Conservation (phyloP, 2,888 invertebrate genomes). For the Drosophila setosimentum region DNA sequence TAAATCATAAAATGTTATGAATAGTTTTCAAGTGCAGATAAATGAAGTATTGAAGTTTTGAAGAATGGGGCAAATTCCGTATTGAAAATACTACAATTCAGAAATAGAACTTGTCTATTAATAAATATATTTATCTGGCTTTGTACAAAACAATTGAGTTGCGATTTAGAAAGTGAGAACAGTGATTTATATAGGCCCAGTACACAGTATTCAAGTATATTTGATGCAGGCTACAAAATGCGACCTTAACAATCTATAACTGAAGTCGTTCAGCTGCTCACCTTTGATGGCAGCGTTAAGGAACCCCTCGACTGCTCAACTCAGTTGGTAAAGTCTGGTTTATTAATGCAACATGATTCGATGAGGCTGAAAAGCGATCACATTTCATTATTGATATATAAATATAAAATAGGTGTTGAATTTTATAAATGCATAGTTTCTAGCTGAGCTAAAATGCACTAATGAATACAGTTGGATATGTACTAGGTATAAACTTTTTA, state of each 20-base stretch:
- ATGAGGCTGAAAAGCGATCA: conserved; percentile 87
- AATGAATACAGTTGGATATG: neutral
- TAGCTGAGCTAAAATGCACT: conserved; percentile 4
- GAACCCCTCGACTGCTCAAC: no score
- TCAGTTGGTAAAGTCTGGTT: conserved; percentile 89
- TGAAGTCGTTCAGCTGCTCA: conserved; percentile 33
- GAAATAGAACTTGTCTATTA: neutral
- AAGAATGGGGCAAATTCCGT: neutral
- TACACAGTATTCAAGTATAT: neutral
- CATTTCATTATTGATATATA: neutral
- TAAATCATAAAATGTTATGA: conserved; percentile 86
- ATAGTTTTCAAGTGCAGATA: neutral
- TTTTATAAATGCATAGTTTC: conserved; percentile 30
- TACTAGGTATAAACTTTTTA: neutral
- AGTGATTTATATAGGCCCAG: neutral
- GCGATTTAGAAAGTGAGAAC: neutral
- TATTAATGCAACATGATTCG: conserved; percentile 88
- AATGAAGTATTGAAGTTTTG: neutral
- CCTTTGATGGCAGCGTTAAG: conserved; percentile 87
- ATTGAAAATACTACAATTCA: neutral
- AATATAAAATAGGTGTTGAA: neutral
- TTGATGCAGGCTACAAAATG: neutral
- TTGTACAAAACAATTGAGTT: neutral
- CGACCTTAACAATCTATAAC: conserved; percentile 7
- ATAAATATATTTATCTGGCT: neutral